These are phyloP conservation scores for Drosophila teissieri DNA, from an alignment of 1,140 invertebrate genomes.

Conservation along the genomic window DNA sequence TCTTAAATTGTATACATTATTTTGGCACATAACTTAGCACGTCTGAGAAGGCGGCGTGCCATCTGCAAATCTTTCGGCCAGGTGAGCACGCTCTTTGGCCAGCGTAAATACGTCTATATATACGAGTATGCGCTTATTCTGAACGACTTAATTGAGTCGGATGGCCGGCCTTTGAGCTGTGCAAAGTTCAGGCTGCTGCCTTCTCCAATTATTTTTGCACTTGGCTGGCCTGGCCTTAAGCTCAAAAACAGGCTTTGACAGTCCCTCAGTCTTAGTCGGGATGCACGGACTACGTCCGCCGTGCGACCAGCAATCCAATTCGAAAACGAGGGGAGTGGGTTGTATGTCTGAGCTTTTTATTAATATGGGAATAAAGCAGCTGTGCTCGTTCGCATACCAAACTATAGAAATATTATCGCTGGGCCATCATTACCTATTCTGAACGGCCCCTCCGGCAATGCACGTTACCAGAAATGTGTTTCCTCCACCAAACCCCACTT, in stretches of 20 bases:
- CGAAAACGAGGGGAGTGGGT: not conserved
- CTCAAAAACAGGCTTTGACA: slow-evolving; percentile 17
- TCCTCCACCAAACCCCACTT: not conserved
- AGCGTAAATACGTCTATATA: not conserved
- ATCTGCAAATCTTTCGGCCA: slow-evolving; percentile 29
- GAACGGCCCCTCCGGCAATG: slow-evolving; percentile 9
- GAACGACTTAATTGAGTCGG: slow-evolving; percentile 35
- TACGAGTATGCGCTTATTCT: slow-evolving; percentile 7
- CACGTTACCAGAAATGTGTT: not conserved
- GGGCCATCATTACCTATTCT: slow-evolving; percentile 18
- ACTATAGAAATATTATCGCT: slow-evolving; percentile 19
- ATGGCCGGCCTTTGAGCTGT: slow-evolving; percentile 43
- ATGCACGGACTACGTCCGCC: slow-evolving; percentile 10
- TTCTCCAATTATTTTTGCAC: slow-evolving; percentile 36
- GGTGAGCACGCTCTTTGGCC: slow-evolving; percentile 2
- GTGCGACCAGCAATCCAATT: not conserved
- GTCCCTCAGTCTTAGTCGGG: not conserved
- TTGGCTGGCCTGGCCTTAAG: slow-evolving; percentile 1
- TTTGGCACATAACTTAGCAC: slow-evolving; percentile 37
- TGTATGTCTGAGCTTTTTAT: slow-evolving; percentile 20
- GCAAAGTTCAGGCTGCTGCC: slow-evolving; percentile 43
- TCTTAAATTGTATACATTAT: slow-evolving; percentile 37
- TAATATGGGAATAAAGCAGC: slow-evolving; percentile 51
- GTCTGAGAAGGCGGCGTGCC: slow-evolving; percentile 32
- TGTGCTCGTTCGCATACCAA: slow-evolving; percentile 20